Percentiles rank a stretch among this genome's conserved stretches.
Evolutionary conservation across 35 echinoderm and acorn worm genomes (phyloP).

Genomic region (Acanthaster planci): DNA sequence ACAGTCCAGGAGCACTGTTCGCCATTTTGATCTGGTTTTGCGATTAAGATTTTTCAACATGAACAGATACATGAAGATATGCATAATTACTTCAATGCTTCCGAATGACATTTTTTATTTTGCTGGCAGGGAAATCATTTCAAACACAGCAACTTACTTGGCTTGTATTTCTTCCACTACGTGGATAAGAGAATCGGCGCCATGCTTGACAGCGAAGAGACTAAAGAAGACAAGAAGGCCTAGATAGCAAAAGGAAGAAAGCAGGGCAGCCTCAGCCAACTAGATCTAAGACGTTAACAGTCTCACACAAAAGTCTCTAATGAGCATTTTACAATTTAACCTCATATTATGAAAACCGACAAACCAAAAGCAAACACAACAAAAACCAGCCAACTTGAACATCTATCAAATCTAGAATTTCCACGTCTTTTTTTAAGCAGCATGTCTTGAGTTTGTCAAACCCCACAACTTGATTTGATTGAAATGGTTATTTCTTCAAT

Average conservation of each 20-base stretch:
- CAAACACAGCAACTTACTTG: slow-evolving; percentile 75
- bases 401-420: no score
- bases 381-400: no score
- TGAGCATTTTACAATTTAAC: not conserved
- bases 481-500: no score
- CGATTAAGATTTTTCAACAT: no score
- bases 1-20: no score
- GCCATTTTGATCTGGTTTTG: no score
- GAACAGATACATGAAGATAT: no score
- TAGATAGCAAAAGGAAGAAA: slow-evolving; percentile 31
- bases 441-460: no score
- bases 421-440: no score
- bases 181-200: slow-evolving; percentile 51
- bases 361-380: not conserved
- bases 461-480: no score
- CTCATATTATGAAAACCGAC: not conserved
- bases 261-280: not conserved
- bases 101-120: no score
- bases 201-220: slow-evolving; percentile 79
- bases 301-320: not conserved
- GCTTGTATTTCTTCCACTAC: slow-evolving; percentile 81
- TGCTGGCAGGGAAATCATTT: not conserved
- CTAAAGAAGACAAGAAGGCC: slow-evolving; percentile 88
- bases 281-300: not conserved
- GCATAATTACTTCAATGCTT: no score